Evolutionary conservation across 2,888 invertebrate species (phyloP), one percentile per base, ranked within the genome.

Genomic region (Drosophila eohydei): DNA sequence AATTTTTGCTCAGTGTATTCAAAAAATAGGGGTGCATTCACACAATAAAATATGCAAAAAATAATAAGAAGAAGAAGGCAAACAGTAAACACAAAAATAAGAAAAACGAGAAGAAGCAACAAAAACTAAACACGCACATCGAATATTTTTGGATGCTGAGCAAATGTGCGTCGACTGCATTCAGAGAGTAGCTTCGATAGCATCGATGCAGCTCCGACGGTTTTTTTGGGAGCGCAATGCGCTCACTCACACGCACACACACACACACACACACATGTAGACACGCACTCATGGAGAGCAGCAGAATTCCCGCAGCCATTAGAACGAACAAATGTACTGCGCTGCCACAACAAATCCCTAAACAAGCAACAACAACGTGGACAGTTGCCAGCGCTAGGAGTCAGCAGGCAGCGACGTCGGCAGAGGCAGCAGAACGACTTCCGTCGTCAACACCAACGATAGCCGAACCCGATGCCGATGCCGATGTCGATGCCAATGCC

Each of bases 311-410:
- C 78, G 58, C 71, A 78, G 74, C 69, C 74, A 81, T 88, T 84
- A 77, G 81, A 60, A 71, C 55, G 66, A 72, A 83, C 84, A 88
- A 86, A 87, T 86, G 88, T 86, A 82, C 83, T 85, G 81, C 73
- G 74, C 81, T 86, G 78, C 87, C 88, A 80, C 83, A 88, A 83
- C 85, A 86, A 85, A 88, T 85, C 84, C 88, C 88, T 83, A 85
- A 85, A 85, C 88, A 86, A 85, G 83, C 79, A 80, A 67, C 81
- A 86, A 77, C 83, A 74, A 74, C 80, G 66, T 21, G 48, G 26
- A 65, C 64, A 52, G 55, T n/a, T 32, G 40, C 40, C 44, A 56
- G 56, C 34, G 38, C 38, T 52, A 62, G 48, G 43, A 28, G 58
- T 32, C 57, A 60, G 43, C 54, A 61, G 43, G 16, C 57, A 28